Conservation (phyloP, 1,140 invertebrate genomes). For the Drosophila athabasca region DNA sequence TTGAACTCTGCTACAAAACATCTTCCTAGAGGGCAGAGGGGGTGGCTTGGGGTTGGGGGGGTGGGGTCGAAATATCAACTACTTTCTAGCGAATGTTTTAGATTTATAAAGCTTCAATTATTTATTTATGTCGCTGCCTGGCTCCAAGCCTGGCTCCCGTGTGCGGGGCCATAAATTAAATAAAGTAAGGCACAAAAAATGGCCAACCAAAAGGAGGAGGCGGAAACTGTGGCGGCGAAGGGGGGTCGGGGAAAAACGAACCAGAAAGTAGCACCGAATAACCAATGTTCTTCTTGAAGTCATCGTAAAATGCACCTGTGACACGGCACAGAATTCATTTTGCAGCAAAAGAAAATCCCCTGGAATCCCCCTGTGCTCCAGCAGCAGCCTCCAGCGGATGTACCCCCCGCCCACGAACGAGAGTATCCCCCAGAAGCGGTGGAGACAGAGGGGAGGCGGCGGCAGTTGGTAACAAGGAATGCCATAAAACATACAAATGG, state of each 20-base stretch:
- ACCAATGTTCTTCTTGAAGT: not conserved
- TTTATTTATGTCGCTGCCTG: conserved; percentile 52
- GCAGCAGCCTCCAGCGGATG: too few relatives aligned
- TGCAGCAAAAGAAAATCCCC: too few relatives aligned
- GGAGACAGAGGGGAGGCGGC: conserved; percentile 10
- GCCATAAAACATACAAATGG: conserved; percentile 82
- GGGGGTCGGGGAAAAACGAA: too few relatives aligned
- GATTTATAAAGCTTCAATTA: conserved; percentile 63
- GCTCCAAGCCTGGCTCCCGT: not conserved
- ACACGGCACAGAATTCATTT: too few relatives aligned
- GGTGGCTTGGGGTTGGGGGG: too few relatives aligned
- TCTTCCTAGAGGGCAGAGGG: not conserved
- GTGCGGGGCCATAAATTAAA: conserved; percentile 59
- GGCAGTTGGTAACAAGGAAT: conserved; percentile 66
- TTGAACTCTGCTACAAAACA: too few relatives aligned
- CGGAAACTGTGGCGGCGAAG: not conserved
- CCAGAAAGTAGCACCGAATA: not conserved
- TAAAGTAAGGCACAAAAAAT: conserved; percentile 36
- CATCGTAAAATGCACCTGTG: too few relatives aligned
- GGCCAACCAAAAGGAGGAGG: conserved; percentile 2
- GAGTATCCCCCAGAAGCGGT: not conserved
- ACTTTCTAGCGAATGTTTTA: conserved; percentile 51
- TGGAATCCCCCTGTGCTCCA: too few relatives aligned
- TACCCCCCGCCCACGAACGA: too few relatives aligned
- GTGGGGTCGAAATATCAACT: conserved; percentile 42